These are phyloP conservation scores for Yasuhikotakia modesta DNA, from an alignment of 2,797 vertebrate genomes.

Conservation along the genomic window DNA sequence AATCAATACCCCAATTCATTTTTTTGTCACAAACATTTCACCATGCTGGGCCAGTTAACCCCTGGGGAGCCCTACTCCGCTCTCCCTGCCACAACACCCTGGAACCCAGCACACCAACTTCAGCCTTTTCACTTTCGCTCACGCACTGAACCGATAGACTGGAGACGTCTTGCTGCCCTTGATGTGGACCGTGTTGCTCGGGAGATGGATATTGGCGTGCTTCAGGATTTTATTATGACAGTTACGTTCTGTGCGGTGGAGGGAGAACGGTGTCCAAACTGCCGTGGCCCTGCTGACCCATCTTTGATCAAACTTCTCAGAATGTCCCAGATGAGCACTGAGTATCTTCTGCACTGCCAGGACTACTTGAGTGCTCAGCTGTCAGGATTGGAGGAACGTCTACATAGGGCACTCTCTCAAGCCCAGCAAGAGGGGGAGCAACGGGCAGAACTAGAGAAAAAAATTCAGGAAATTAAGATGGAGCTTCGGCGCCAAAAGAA, in stretches of 20 bases:
- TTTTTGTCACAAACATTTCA: slow-evolving; percentile 1
- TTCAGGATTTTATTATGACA: slow-evolving; percentile 73
- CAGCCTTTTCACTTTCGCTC: slow-evolving; percentile 75
- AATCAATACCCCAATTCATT: slow-evolving; percentile 46
- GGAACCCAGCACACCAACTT: slow-evolving; percentile 24
- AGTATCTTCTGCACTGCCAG: slow-evolving; percentile 81
- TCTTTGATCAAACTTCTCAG: slow-evolving; percentile 76
- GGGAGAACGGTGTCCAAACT: slow-evolving; percentile 71
- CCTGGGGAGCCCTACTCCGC: slow-evolving; percentile 31
- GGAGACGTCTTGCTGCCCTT: slow-evolving; percentile 74
- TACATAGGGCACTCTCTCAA: slow-evolving; percentile 63
- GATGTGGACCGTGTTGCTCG: slow-evolving; percentile 74
- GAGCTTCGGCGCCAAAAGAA: slow-evolving; percentile 75
- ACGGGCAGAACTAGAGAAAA: slow-evolving; percentile 58
- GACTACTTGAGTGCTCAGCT: slow-evolving; percentile 70
- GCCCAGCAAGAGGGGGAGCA: slow-evolving; percentile 63
- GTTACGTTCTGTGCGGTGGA: slow-evolving; percentile 77
- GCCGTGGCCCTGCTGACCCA: slow-evolving; percentile 69
- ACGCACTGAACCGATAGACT: slow-evolving; percentile 69
- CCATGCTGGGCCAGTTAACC: slow-evolving; percentile 60
- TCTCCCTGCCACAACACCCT: slow-evolving; percentile 22
- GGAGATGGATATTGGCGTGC: slow-evolving; percentile 72
- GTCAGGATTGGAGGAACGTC: slow-evolving; percentile 61
- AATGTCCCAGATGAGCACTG: slow-evolving; percentile 78
- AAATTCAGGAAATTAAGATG: slow-evolving; percentile 67